Evolutionary conservation across 1,140 invertebrate genomes (phyloP).

Genomic region (Drosophila tsacasi): DNA sequence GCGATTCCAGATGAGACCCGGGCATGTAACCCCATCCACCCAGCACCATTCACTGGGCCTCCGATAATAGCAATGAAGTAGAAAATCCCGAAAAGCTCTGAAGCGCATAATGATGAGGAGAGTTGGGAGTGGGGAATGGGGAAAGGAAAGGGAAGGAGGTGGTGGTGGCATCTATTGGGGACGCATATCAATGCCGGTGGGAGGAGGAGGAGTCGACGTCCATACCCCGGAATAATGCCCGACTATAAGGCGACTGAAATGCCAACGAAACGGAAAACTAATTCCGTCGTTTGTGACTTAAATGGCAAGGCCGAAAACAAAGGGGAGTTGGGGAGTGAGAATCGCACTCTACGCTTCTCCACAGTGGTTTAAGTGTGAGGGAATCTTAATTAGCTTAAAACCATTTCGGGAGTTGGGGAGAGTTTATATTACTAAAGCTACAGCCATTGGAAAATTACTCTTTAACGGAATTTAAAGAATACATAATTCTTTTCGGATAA

Average conservation of each 20-base stretch:
- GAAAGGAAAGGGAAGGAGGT: constrained; percentile 2
- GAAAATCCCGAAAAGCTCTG: constrained; percentile 79
- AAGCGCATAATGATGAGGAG: constrained; percentile 63
- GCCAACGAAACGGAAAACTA: constrained; percentile 82
- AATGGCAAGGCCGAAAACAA: constrained; percentile 60
- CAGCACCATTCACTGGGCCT: constrained; percentile 39
- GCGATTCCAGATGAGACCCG: constrained; percentile 66
- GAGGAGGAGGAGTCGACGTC: constrained; percentile 42
- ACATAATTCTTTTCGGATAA: background rate
- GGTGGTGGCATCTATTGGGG: constrained; percentile 13
- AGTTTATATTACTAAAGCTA: background rate
- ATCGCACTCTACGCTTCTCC: background rate
- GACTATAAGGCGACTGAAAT: constrained; percentile 50
- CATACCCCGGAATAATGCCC: constrained; percentile 60
- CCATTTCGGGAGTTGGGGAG: background rate
- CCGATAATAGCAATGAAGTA: constrained; percentile 79
- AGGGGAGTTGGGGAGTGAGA: constrained; percentile 26
- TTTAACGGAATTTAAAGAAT: background rate
- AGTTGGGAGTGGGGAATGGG: constrained; percentile 14
- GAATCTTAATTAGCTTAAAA: constrained; percentile 40
- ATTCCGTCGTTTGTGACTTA: constrained; percentile 75
- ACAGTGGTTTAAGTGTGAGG: constrained; percentile 51
- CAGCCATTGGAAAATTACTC: no score
- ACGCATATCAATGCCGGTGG: constrained; percentile 22
- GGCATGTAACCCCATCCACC: constrained; percentile 61